Conservation (phyloP, 2,113 vertebrate genomes). For the Chaetura pelagica region DNA sequence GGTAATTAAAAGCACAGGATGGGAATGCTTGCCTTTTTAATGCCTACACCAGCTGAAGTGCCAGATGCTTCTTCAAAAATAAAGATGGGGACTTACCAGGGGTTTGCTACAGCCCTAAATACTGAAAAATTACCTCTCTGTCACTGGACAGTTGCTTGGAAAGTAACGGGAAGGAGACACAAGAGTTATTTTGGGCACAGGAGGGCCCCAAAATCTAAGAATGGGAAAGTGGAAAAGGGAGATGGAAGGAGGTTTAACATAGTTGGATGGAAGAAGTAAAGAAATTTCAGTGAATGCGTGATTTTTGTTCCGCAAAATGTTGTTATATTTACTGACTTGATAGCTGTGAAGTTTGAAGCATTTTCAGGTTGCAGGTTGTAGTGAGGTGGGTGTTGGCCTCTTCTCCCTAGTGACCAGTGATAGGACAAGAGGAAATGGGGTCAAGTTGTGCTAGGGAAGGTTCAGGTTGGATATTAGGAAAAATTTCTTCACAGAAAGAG, state of each 20-base stretch:
- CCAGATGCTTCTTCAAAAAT: not conserved
- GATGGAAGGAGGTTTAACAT: not conserved
- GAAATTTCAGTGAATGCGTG: not conserved
- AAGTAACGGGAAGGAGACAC: not conserved
- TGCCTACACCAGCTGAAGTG: not conserved
- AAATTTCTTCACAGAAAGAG: no score
- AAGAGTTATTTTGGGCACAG: not conserved
- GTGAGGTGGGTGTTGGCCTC: no score
- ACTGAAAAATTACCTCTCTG: not conserved
- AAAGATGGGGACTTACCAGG: not conserved
- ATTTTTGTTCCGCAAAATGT: not conserved
- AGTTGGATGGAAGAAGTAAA: not conserved
- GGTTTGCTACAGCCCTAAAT: not conserved
- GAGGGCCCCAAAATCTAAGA: not conserved
- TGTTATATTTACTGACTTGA: not conserved
- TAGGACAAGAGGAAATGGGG: no score
- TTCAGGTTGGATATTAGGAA: no score
- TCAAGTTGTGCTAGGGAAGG: no score
- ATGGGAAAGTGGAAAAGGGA: not conserved
- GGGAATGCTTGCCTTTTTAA: not conserved
- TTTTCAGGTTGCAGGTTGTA: not conserved
- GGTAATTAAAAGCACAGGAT: not conserved
- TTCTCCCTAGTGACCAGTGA: no score
- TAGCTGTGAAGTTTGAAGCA: not conserved
- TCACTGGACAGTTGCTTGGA: not conserved